A percentile compares a stretch with the other conserved stretches of the same genome.
These are phyloP conservation scores for Etheostoma spectabile DNA, from an alignment of 2,113 vertebrate genomes.

Conservation along the genomic window DNA sequence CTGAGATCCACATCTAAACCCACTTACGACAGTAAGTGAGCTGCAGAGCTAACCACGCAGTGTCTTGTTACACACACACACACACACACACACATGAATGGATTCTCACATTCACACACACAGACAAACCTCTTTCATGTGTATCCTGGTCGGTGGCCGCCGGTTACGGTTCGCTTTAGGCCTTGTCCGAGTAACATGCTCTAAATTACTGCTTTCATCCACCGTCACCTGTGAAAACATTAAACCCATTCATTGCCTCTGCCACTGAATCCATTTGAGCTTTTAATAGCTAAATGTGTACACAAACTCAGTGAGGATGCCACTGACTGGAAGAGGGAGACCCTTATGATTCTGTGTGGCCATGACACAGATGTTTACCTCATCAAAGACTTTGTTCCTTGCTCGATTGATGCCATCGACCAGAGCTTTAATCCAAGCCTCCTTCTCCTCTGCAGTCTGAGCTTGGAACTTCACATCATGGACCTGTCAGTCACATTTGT, in stretches of 20 bases:
- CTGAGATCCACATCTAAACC: background rate
- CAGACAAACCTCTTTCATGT: constrained; percentile 91
- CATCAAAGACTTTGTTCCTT: constrained; percentile 95
- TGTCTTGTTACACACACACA: background rate
- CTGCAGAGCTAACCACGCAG: background rate
- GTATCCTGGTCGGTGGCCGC: constrained; percentile 93
- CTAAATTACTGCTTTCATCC: constrained; percentile 89
- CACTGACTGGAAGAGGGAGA: background rate
- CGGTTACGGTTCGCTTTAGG: constrained; percentile 88
- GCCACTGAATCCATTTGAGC: background rate
- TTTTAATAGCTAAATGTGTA: background rate
- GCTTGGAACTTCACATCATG: constrained; percentile 93
- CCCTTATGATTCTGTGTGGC: too few species aligned
- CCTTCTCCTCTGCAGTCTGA: constrained; percentile 90
- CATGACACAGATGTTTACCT: constrained; percentile 81
- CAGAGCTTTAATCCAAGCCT: constrained; percentile 94
- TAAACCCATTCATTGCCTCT: background rate
- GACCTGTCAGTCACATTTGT: constrained; percentile 81
- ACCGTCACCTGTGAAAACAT: constrained; percentile 88
- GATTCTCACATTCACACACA: constrained; percentile 11
- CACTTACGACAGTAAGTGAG: background rate
- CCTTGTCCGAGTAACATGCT: constrained; percentile 92
- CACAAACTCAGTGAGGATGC: background rate
- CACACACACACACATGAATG: constrained; percentile 5
- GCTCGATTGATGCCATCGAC: constrained; percentile 91